Conservation (phyloP, 2,797 vertebrate species). For the Pteronotus mesoamericanus region DNA sequence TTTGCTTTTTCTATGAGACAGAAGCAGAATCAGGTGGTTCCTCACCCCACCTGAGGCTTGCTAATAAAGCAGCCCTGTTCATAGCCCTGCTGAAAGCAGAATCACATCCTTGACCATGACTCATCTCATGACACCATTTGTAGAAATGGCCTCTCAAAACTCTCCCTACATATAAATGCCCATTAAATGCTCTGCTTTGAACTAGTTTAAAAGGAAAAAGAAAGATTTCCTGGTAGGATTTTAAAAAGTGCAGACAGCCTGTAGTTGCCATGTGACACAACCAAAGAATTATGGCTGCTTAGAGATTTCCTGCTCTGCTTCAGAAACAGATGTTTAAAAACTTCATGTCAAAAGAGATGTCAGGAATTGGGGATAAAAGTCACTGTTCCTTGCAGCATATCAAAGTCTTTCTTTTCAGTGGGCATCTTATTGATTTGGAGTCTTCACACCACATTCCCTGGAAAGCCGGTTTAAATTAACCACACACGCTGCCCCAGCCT, state of each 20-base stretch:
- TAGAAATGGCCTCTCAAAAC: slow-evolving; percentile 1
- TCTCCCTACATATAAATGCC: neutral
- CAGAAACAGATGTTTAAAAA: slow-evolving; percentile 40
- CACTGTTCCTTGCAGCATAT: neutral
- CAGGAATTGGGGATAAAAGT: slow-evolving; percentile 40
- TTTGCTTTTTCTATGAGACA: neutral
- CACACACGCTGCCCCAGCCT: accelerated
- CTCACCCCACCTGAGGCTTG: neutral
- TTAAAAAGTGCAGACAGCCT: neutral
- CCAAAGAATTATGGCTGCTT: neutral
- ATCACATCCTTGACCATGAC: neutral
- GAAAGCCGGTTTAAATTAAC: neutral
- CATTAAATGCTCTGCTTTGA: slow-evolving; percentile 58
- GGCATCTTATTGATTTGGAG: neutral
- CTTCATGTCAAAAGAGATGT: slow-evolving; percentile 39
- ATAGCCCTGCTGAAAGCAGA: neutral
- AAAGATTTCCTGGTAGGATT: slow-evolving; percentile 33
- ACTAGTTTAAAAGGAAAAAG: slow-evolving; percentile 47
- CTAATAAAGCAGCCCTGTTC: neutral
- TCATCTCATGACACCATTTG: slow-evolving; percentile 1
- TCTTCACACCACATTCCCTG: neutral
- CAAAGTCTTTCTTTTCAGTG: slow-evolving; percentile 19
- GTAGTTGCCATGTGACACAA: neutral
- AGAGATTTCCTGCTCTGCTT: slow-evolving; percentile 14
- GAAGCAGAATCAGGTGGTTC: neutral